phyloP scores from a whole-genome alignment of 2,888 invertebrate species.

The Diarsia brunnea region DNA sequence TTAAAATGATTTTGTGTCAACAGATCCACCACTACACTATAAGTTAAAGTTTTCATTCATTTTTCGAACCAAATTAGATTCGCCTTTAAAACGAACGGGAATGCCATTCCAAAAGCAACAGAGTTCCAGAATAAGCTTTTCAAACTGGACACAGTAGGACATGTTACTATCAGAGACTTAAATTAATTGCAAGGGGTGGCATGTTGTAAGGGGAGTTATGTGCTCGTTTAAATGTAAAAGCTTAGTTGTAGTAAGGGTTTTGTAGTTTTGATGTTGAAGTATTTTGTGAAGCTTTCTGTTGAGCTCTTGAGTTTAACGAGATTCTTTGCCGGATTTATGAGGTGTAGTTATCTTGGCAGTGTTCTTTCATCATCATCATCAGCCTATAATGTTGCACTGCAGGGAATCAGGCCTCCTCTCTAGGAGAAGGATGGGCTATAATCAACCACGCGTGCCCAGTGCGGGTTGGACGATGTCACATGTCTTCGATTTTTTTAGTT shows the following conservation, averaged over 20 bases:
- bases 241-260: constrained; percentile 23
- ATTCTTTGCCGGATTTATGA: constrained; percentile 6
- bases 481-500: too few species aligned
- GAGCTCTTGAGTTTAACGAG: background rate
- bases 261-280: constrained; percentile 32
- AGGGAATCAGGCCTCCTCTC: too few species aligned
- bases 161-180: constrained; percentile 50
- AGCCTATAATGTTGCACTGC: too few species aligned
- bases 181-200: constrained; percentile 54
- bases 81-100: background rate
- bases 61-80: background rate
- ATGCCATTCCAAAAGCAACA: background rate
- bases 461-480: too few species aligned
- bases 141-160: constrained; percentile 41
- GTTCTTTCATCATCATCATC: too few species aligned
- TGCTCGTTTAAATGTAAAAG: constrained; percentile 50
- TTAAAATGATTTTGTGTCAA: too few species aligned
- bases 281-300: background rate
- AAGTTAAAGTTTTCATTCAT: background rate
- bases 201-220: constrained; percentile 42
- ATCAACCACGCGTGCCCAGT: too few species aligned
- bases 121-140: constrained; percentile 27
- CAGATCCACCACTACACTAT: background rate
- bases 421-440: too few species aligned
- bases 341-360: background rate